Evolutionary conservation across 2,888 invertebrate genomes (phyloP).

Genomic region (Cosmopolites sordidus): DNA sequence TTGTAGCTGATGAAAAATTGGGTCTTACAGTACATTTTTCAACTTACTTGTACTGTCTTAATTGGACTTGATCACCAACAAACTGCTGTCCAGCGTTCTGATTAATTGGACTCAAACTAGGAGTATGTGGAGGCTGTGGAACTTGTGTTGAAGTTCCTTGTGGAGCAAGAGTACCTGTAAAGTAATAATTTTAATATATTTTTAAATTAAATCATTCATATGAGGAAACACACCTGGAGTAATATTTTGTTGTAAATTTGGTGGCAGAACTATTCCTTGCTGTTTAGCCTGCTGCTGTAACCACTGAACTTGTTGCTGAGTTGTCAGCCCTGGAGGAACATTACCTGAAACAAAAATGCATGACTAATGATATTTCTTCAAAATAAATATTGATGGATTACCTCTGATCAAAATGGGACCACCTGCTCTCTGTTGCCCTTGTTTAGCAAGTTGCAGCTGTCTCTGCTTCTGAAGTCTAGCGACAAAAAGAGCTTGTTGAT

Average conservation of each 20-base stretch:
- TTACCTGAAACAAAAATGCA: constrained; percentile 33
- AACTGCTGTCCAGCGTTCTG: constrained; percentile 33
- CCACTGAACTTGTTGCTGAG: constrained; percentile 49
- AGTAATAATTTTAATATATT: background rate
- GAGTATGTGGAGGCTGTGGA: constrained; percentile 32
- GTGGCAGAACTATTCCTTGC: constrained; percentile 45
- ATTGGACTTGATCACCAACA: constrained; percentile 39
- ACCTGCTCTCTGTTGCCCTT: constrained; percentile 53
- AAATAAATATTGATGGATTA: constrained; percentile 11
- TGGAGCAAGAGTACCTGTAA: constrained; percentile 17
- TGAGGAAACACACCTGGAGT: constrained; percentile 32
- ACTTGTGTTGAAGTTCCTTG: constrained; percentile 20
- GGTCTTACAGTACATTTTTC: too few species aligned
- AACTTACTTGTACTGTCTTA: constrained; percentile 53
- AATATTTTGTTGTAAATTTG: constrained; percentile 42
- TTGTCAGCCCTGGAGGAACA: constrained; percentile 45
- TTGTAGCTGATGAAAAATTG: too few species aligned
- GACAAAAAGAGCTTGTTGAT: constrained; percentile 75
- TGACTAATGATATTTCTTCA: constrained; percentile 2
- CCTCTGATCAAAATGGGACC: constrained; percentile 45
- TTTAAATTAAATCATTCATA: background rate
- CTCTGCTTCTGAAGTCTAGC: constrained; percentile 67
- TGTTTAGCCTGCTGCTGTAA: constrained; percentile 48
- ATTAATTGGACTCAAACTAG: constrained; percentile 45
- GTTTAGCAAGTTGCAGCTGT: constrained; percentile 54